Evolutionary conservation across 2,113 vertebrate species (phyloP).

Genomic region (Sturnira hondurensis): DNA sequence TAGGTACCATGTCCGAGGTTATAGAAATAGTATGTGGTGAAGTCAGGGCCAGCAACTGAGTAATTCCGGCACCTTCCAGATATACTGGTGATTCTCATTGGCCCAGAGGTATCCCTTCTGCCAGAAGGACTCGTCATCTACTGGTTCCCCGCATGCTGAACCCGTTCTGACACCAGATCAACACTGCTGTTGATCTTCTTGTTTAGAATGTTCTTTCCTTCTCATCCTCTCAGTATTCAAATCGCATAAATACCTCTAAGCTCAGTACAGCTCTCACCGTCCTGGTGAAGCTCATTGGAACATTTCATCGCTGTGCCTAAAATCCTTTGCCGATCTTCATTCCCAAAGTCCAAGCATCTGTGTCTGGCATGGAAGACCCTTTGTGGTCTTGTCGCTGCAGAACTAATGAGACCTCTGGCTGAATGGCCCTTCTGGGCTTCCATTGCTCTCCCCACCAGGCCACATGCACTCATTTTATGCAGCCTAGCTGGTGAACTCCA

Average conservation of each 20-base stretch:
- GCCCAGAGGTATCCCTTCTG: background rate
- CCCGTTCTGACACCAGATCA: background rate
- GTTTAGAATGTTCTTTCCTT: background rate
- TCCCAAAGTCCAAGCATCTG: background rate
- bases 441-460: accelerated
- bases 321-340: background rate
- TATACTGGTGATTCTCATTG: background rate
- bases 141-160: background rate
- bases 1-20: background rate
- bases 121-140: background rate
- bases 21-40: background rate
- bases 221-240: background rate
- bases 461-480: accelerated
- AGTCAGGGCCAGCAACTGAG: background rate
- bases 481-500: accelerated
- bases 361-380: background rate
- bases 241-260: background rate
- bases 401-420: background rate
- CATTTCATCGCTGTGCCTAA: background rate
- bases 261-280: background rate
- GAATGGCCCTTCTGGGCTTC: background rate
- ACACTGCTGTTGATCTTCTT: background rate
- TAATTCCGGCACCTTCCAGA: background rate
- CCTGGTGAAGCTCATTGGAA: background rate
- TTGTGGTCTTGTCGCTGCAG: background rate